These are phyloP conservation scores for Macrotis lagotis DNA, from an alignment of 2,113 vertebrate species.

Conservation along the genomic window DNA sequence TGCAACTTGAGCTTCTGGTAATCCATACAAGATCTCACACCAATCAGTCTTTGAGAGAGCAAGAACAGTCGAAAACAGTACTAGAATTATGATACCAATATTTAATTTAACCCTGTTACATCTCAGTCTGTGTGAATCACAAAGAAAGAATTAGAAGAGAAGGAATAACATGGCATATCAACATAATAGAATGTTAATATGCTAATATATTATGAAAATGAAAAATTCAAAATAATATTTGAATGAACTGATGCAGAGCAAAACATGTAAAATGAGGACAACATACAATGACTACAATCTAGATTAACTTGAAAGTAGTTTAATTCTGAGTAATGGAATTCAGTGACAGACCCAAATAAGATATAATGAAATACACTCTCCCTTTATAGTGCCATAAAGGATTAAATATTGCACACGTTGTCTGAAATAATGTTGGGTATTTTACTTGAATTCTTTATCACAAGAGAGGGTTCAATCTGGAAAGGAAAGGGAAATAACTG, in stretches of 20 bases:
- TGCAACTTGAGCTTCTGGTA: neutral
- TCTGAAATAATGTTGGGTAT: neutral
- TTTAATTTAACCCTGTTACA: neutral
- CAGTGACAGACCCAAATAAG: neutral
- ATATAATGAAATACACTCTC: neutral
- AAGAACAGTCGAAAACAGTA: constrained; percentile 34
- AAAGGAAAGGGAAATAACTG: neutral
- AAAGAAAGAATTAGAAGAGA: neutral
- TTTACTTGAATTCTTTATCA: neutral
- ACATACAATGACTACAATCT: neutral
- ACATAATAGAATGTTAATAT: neutral
- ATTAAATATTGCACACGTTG: neutral
- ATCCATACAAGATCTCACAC: constrained; percentile 1
- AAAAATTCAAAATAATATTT: neutral
- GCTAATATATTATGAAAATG: neutral
- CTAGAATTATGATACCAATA: neutral
- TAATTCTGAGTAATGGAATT: neutral
- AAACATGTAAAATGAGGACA: neutral
- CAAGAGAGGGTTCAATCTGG: neutral
- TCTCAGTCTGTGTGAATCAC: neutral
- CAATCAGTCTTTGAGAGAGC: neutral
- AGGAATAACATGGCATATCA: neutral
- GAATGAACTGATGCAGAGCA: neutral
- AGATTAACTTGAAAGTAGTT: neutral
- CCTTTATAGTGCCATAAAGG: neutral